Evolutionary conservation across 1,140 invertebrate species (phyloP).

Genomic region (Saxidomus purpurata): DNA sequence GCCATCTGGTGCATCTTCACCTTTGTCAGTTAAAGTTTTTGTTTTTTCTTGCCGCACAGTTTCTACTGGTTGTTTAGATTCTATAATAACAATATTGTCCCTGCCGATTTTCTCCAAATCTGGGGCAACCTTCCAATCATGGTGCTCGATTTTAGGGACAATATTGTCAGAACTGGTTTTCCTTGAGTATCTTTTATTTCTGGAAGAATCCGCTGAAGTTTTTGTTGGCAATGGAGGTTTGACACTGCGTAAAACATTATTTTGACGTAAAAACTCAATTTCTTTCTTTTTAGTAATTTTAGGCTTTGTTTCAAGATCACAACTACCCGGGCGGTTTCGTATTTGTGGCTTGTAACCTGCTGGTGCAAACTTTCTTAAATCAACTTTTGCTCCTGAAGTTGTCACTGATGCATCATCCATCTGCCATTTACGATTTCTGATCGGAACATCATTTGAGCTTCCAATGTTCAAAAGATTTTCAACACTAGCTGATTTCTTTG

Average conservation of each 20-base stretch:
- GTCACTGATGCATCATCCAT: conserved; percentile 39
- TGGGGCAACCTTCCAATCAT: conserved; percentile 69
- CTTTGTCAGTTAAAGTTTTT: background rate
- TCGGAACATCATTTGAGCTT: background rate
- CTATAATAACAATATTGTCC: conserved; percentile 82
- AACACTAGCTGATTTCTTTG: conserved; percentile 80
- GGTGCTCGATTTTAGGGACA: conserved; percentile 58
- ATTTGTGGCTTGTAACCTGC: conserved; percentile 49
- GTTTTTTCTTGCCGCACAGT: conserved; percentile 44
- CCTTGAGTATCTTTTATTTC: background rate
- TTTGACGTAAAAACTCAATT: conserved; percentile 30
- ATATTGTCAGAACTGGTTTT: conserved; percentile 34
- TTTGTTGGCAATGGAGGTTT: conserved; percentile 51
- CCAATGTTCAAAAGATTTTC: conserved; percentile 76
- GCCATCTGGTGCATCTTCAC: conserved; percentile 24
- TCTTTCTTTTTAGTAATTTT: conserved; percentile 43
- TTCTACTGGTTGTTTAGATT: conserved; percentile 63
- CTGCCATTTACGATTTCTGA: background rate
- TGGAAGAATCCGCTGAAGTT: background rate
- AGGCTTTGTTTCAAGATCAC: background rate
- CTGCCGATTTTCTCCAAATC: conserved; percentile 76
- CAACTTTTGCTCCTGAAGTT: background rate
- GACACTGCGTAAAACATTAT: conserved; percentile 36
- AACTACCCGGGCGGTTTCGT: conserved; percentile 18
- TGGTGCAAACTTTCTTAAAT: conserved; percentile 14